Conservation (phyloP, 2,113 vertebrate genomes). For the Megaceryle torquata region DNA sequence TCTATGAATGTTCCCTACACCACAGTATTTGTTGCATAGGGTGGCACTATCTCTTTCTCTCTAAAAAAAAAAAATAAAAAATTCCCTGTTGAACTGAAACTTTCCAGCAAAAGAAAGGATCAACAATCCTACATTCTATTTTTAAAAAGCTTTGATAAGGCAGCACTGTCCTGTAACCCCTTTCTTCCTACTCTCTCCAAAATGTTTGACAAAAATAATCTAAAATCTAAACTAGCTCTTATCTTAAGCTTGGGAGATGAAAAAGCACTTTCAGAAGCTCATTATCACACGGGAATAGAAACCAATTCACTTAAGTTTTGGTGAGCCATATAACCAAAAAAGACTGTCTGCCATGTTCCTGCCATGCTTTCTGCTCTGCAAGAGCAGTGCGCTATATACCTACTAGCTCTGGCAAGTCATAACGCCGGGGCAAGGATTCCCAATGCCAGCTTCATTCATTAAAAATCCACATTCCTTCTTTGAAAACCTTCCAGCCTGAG, state of each 20-base stretch:
- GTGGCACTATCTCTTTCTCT: neutral
- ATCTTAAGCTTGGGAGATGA: neutral
- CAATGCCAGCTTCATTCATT: neutral
- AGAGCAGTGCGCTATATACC: rapidly evolving
- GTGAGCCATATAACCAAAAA: neutral
- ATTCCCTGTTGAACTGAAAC: neutral
- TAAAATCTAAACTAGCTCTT: neutral
- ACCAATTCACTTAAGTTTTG: neutral
- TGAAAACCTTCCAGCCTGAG: neutral
- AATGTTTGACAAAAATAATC: neutral
- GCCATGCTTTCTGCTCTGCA: neutral
- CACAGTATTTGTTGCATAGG: neutral
- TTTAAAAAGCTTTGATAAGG: neutral
- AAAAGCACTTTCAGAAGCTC: neutral
- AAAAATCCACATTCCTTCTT: neutral
- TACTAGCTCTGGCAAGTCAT: neutral
- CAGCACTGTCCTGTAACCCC: neutral
- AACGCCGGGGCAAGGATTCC: neutral
- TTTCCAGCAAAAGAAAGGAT: neutral
- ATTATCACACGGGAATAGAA: neutral
- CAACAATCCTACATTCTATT: neutral
- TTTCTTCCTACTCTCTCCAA: neutral
- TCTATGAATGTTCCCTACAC: neutral
- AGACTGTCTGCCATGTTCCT: neutral
- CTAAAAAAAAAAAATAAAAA: neutral